These are phyloP conservation scores for Oreochromis mossambicus DNA, from an alignment of 2,797 vertebrate species.

Conservation along the genomic window DNA sequence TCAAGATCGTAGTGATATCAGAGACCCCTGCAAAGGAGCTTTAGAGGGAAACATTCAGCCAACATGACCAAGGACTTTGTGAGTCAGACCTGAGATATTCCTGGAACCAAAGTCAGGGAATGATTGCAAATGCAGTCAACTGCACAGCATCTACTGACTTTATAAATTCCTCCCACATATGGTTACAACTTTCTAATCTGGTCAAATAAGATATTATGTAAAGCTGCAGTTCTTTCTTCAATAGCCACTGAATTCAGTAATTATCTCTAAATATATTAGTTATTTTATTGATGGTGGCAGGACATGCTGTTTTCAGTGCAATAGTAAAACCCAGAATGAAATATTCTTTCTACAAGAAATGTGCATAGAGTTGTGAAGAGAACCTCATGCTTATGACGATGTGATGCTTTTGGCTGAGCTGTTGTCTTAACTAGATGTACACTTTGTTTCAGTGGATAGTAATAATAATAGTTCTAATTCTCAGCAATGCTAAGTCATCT, in stretches of 20 bases:
- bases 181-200: neutral
- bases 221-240: neutral
- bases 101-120: conserved; percentile 31
- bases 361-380: neutral
- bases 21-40: conserved; percentile 30
- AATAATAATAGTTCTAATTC: neutral
- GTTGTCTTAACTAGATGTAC: neutral
- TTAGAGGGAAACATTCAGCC: conserved; percentile 1
- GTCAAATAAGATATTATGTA: neutral
- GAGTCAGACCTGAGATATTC: conserved; percentile 44
- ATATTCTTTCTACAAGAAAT: neutral
- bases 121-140: neutral
- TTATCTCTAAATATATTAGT: neutral
- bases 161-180: neutral
- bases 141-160: neutral
- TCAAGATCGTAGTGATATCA: conserved; percentile 30
- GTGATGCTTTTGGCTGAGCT: neutral
- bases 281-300: neutral
- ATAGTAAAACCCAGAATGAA: neutral
- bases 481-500: neutral
- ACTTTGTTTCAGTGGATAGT: neutral
- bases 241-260: neutral
- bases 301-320: neutral
- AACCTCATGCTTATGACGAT: fast-evolving
- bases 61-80: conserved; percentile 20